phyloP scores from a whole-genome alignment of 2,797 vertebrate genomes.

The Darevskia nairensis region DNA sequence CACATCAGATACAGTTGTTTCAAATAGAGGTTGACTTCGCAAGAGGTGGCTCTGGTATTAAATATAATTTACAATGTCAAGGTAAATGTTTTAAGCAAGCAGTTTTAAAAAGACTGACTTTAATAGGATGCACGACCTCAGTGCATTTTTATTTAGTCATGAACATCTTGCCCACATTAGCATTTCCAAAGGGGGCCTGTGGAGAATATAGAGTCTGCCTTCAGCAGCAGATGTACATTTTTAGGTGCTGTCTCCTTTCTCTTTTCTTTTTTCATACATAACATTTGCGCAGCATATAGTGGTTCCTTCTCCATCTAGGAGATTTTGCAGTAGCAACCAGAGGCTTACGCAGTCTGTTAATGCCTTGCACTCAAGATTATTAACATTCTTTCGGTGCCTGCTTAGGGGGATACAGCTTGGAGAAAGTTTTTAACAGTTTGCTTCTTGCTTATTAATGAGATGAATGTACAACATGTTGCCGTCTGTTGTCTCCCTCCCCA shows the following conservation, averaged over 20 bases:
- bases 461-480: neutral
- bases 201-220: constrained; percentile 59
- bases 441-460: constrained; percentile 36
- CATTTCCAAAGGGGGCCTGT: constrained; percentile 63
- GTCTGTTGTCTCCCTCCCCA: constrained; percentile 5
- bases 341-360: constrained; percentile 23
- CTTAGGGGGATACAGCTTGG: constrained; percentile 32
- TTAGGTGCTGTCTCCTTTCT: neutral
- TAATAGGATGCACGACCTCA: constrained; percentile 72
- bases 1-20: constrained; percentile 73
- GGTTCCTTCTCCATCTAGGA: neutral
- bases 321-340: constrained; percentile 25
- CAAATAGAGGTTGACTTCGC: constrained; percentile 75
- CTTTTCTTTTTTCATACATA: neutral
- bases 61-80: constrained; percentile 78
- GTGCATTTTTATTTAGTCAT: constrained; percentile 71
- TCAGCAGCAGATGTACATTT: constrained; percentile 53
- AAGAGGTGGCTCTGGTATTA: constrained; percentile 72
- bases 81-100: constrained; percentile 78
- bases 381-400: constrained; percentile 39
- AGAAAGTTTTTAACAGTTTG: constrained; percentile 31
- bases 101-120: constrained; percentile 76
- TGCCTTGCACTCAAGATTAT: constrained; percentile 25
- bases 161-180: constrained; percentile 67
- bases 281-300: constrained; percentile 35